Base-by-base conservation (phyloP, 1,140 invertebrate species). In the Ostrea edulis region DNA sequence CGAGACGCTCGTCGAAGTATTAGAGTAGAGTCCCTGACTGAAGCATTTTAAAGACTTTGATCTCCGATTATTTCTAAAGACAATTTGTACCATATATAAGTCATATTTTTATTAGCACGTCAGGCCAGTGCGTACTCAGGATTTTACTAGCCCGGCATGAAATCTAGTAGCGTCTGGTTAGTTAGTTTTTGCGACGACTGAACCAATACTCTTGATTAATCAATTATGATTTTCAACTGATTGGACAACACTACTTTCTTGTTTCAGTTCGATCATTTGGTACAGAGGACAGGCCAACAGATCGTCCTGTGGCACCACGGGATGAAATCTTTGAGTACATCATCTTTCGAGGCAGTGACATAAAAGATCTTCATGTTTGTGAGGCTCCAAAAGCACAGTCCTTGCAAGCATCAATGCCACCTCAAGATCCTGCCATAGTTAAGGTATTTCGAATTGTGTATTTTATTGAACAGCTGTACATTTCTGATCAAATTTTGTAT, bases 311-410 rank as follows among this genome's bases (percentile, higher is more conserved):
- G 58, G 93, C 94, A 29, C 97, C 98, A 68, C 97, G 99, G 94
- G 98, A 98, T 96, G 98, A 99, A 95, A 97, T 99, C 55, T 99
- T 99, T 95, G 99, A 99, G 93, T 99, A 99, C 95, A 99, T 99
- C 91, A 97, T 99, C 84, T 99, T 99, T 95, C 96, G 99, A 90
- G 99, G 98, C 52, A 97, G 97, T 91, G 99, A 99, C 95, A 99
- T 99, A 93, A 99, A 99, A 95, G 99, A 99, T 95, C 98, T 99
- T 92, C 97, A 98, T 94, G 98, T 99, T 0, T 96, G 96, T 94
- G 96, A 97, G 87, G 97, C 99, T 71, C 96, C 96, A 20, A 96
- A 98, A 94, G 93, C 93, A 65, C 94, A 95, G 51, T 92, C 94
- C 65, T 93, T 94, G 68, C 91, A 94, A 44, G 92, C 92, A 77